Evolutionary conservation across 2,797 vertebrate species (phyloP).

Genomic region (Caiman crocodilus): DNA sequence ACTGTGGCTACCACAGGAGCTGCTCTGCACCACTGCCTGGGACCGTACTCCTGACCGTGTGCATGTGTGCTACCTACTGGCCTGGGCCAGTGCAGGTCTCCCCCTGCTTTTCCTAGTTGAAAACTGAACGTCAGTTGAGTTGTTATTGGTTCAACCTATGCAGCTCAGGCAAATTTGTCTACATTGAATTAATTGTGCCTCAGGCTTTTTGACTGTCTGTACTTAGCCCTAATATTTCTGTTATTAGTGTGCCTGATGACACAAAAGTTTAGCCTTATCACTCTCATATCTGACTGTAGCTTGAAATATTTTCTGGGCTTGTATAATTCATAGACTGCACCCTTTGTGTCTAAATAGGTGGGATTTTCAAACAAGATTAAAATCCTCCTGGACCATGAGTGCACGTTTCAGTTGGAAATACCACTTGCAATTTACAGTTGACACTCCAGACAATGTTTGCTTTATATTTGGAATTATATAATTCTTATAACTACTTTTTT

Average conservation of each 20-base stretch:
- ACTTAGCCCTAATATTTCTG: no score
- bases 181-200: no score
- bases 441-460: not conserved
- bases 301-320: not conserved
- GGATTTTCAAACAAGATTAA: not conserved
- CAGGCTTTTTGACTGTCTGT: no score
- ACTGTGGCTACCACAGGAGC: no score
- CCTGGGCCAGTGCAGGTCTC: no score
- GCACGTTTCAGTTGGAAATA: not conserved
- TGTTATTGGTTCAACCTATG: no score
- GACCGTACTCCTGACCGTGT: no score
- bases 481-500: not conserved
- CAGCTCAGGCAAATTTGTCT: no score
- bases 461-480: not conserved
- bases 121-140: no score
- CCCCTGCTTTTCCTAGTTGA: no score
- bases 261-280: not conserved
- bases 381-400: not conserved
- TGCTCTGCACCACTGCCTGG: no score
- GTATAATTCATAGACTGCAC: not conserved
- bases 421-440: not conserved
- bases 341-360: not conserved
- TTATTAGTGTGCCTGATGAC: not conserved
- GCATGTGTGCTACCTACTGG: no score
- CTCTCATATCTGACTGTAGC: accelerated